Evolutionary conservation across 2,113 vertebrate genomes (phyloP).

Genomic region (Ailuropoda melanoleuca): DNA sequence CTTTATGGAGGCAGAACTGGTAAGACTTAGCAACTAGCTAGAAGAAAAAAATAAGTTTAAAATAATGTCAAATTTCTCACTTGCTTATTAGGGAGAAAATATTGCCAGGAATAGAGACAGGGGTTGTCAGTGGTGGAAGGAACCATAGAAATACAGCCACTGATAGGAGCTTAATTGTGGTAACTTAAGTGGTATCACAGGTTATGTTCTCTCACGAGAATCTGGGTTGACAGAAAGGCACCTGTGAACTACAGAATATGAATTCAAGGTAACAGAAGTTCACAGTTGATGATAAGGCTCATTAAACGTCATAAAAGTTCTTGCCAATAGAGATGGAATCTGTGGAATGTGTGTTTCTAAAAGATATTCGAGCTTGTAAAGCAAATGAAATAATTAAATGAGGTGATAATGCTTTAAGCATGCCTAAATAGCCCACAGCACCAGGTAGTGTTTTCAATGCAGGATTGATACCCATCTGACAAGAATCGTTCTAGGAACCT

Average conservation of each 20-base stretch:
- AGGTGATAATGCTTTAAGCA: background rate
- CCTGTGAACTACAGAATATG: background rate
- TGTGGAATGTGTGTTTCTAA: slow-evolving; percentile 1
- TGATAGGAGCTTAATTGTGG: background rate
- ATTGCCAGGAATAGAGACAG: background rate
- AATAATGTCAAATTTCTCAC: background rate
- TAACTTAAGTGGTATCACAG: background rate
- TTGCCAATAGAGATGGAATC: background rate
- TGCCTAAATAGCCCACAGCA: background rate
- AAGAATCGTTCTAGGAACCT: background rate
- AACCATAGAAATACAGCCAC: background rate
- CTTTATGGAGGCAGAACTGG: background rate
- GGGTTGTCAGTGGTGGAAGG: background rate
- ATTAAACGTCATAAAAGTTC: background rate
- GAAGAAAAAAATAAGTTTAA: background rate
- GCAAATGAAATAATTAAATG: background rate
- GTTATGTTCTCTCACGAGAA: background rate
- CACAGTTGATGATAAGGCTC: background rate
- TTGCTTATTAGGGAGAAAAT: background rate
- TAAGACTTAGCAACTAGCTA: background rate
- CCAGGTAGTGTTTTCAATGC: background rate
- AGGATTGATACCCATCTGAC: background rate
- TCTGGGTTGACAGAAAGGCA: too few relatives aligned
- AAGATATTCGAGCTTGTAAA: background rate
- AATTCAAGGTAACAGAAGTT: background rate